phyloP scores from a whole-genome alignment of 1,140 invertebrate genomes.

The Pteromalus puparum region DNA sequence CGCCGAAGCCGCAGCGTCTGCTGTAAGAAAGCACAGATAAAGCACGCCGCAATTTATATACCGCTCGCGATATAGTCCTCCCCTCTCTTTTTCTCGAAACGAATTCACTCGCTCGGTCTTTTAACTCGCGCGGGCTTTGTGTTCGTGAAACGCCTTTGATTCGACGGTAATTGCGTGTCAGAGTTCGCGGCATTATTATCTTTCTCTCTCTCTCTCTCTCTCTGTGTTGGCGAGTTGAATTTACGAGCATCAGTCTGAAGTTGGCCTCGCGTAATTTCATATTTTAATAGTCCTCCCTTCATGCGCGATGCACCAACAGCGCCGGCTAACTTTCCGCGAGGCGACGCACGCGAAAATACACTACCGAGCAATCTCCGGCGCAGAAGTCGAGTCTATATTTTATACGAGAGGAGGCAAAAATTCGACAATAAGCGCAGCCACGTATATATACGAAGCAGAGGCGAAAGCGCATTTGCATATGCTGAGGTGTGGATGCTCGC shows the following conservation, averaged over 20 bases:
- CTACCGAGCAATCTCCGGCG: neutral
- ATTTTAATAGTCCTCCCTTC: neutral
- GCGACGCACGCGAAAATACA: neutral
- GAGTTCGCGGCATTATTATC: neutral
- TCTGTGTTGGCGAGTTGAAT: neutral
- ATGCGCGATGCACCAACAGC: neutral
- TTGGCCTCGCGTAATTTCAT: neutral
- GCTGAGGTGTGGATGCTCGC: neutral
- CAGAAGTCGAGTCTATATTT: neutral
- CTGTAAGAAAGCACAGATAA: neutral
- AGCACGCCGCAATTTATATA: neutral
- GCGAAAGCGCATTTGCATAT: constrained; percentile 10
- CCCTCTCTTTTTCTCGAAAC: neutral
- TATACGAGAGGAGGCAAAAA: neutral
- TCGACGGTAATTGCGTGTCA: constrained; percentile 49
- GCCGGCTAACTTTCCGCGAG: neutral
- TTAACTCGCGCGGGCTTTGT: neutral
- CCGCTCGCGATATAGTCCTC: neutral
- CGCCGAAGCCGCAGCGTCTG: neutral
- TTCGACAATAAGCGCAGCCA: neutral
- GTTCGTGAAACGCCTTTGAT: neutral
- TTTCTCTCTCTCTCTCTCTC: neutral
- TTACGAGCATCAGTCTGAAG: neutral
- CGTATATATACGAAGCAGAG: too few relatives aligned
- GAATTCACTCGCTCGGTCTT: neutral